Base-by-base conservation (phyloP, 2,888 invertebrate species). In the Neuroscelio doddi region DNA sequence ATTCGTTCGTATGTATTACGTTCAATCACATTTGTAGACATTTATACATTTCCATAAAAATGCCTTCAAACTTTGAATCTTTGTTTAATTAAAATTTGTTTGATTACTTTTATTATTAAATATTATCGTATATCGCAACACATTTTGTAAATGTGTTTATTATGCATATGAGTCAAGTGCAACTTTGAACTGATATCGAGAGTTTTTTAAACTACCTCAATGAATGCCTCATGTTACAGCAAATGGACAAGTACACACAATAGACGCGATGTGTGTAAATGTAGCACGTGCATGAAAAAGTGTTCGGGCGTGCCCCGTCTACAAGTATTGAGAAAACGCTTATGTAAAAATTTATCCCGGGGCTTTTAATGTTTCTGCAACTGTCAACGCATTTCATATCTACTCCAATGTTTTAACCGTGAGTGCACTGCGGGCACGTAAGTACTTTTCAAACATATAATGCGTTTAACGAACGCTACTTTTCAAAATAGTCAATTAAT, bases 381-480 rank as follows among this genome's bases (percentile, higher is more conserved):
- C 64, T 39, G 45, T 58, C 52, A 50, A 49, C 52, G 21, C 14
- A 2, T 49, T 46, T 49, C 53, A 32, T 21, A 49, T 53, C 46
- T 38, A 32, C 39, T 50, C 55, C 41, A 63, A 63, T 56, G 56
- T 64, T 64, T 63, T 51, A 52, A 15, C 27, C 45, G 42, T 50
- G 46, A 56, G 30, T 61, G 49, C 44, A 52, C 55, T 26, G 26
- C 9, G 30, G 10, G 9, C 30, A 9, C 8, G 56, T 56, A 38
- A 63, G 63, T 63, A 56, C 56, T 63, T 52, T 41, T 32, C 53
- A 64, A 64, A 58, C 46, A 58, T n/a, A 50, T 45, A 47, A 49
- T 58, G 49, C 57, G 53, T 64, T 64, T 49, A 49, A 58, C 58
- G 53, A 58, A 58, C 53, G 53, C 52, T 58, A 49, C 45, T 64